Evolutionary conservation across 2,888 invertebrate species (phyloP), one percentile per base, ranked within the genome.

Genomic region (Oeneis ivallda): DNA sequence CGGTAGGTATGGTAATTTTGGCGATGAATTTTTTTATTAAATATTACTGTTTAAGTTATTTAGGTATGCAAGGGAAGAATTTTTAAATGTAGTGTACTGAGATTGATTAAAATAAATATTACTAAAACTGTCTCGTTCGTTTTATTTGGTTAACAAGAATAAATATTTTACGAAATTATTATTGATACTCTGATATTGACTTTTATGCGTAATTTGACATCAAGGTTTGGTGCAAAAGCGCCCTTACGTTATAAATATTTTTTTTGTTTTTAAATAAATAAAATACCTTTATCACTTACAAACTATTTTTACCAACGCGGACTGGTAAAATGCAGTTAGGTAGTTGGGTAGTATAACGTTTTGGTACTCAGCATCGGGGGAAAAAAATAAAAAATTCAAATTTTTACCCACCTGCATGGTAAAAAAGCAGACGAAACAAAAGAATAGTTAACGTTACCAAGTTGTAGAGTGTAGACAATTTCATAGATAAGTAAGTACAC

Each of bases 1-100:
- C 13, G 13, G 26, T 2, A 5, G 26, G 26, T 41, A 41, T 56
- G 19, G 9, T 56, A 41, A 41, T 41, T 56, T 39, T 19, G 39
- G 41, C 19, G 39, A 19, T 54, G 15, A 54, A 9, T 39, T 37
- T 37, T 56, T 39, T 5, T 37, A 53, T 34, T 53, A 53, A 32
- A 9, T 34, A 52, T 37, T 52, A 37, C 32, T 15, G 1, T 37
- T 37, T 15, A 37, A 37, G 15, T 37, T 53, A n/a, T n/a, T n/a
- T n/a, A n/a, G n/a, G n/a, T n/a, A 13, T 41, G 17, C 37, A 50
- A 50, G n/a, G 32, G 1, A 26, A 26, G 13, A 10, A 32, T 32
- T 52, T 2, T 9, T 53, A 26, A 50, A 50, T 50, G 9, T 53
- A 15, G 34, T 37, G 6, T 13, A 11, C n/a, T 8, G 50, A 11